A percentile compares a stretch with the other conserved stretches of the same genome.
Conservation (phyloP, 1,140 invertebrate species). For the Probaryconus sp. region DNA sequence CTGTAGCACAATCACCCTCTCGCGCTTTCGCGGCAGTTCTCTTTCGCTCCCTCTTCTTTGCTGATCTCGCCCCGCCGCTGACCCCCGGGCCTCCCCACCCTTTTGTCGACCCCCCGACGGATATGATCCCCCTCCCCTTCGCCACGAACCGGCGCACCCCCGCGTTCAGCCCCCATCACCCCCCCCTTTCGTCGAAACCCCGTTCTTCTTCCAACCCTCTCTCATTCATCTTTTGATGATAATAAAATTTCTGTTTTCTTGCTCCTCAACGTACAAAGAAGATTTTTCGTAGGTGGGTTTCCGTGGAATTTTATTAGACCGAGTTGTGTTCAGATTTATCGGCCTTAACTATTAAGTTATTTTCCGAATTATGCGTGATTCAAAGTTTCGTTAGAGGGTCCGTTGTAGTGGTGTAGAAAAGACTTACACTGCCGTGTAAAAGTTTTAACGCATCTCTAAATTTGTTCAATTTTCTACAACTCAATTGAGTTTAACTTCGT, state of each 20-base stretch:
- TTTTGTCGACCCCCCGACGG: constrained; percentile 10
- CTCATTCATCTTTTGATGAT: constrained; percentile 48
- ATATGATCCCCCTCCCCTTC: constrained; percentile 22
- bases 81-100: constrained; percentile 5
- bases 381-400: constrained; percentile 35
- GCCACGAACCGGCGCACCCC: no score
- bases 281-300: constrained; percentile 31
- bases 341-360: constrained; percentile 34
- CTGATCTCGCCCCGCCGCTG: constrained; percentile 9
- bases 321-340: constrained; percentile 30
- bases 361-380: constrained; percentile 35
- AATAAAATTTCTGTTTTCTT: constrained; percentile 43
- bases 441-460: no score
- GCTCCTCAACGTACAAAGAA: constrained; percentile 22
- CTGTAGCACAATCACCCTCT: constrained; percentile 76
- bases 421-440: not conserved
- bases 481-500: no score
- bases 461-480: no score
- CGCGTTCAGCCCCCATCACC: not conserved
- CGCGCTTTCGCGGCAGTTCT: constrained; percentile 68
- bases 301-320: constrained; percentile 25
- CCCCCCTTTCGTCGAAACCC: no score
- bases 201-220: no score
- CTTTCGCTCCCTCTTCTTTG: constrained; percentile 59
- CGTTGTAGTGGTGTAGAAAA: constrained; percentile 5